Evolutionary conservation across 2,113 vertebrate genomes (phyloP).

Genomic region (Furnarius figulus): DNA sequence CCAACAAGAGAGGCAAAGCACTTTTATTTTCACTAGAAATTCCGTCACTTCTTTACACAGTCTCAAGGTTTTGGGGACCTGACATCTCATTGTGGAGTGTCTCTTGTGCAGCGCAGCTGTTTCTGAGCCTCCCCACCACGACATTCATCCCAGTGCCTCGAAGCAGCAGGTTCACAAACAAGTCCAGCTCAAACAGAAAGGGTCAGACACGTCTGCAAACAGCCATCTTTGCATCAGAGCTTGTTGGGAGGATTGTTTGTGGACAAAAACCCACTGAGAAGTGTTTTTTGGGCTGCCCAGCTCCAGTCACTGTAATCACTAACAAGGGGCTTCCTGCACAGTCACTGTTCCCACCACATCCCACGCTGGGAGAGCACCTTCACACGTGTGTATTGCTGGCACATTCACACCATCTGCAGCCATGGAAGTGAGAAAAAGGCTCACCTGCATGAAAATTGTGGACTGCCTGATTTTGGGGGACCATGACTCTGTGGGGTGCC

Average conservation of each 20-base stretch:
- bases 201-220: neutral
- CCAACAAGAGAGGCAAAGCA: neutral
- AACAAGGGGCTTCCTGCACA: rapidly evolving
- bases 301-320: neutral
- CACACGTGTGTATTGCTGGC: neutral
- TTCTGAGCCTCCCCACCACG: neutral
- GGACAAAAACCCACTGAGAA: neutral
- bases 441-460: neutral
- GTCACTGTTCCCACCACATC: neutral
- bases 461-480: neutral
- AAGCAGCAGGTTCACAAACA: neutral
- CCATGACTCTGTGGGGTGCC: rapidly evolving
- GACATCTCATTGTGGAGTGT: neutral
- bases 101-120: neutral
- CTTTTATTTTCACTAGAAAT: neutral
- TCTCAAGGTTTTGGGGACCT: neutral
- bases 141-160: neutral
- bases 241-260: neutral
- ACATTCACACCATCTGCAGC: neutral
- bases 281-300: neutral
- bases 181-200: neutral
- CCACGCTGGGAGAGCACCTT: neutral
- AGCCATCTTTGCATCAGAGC: neutral
- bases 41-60: neutral
- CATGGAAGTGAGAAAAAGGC: neutral